These are phyloP conservation scores for Eurypyga helias DNA, from an alignment of 2,113 vertebrate genomes.

Conservation along the genomic window DNA sequence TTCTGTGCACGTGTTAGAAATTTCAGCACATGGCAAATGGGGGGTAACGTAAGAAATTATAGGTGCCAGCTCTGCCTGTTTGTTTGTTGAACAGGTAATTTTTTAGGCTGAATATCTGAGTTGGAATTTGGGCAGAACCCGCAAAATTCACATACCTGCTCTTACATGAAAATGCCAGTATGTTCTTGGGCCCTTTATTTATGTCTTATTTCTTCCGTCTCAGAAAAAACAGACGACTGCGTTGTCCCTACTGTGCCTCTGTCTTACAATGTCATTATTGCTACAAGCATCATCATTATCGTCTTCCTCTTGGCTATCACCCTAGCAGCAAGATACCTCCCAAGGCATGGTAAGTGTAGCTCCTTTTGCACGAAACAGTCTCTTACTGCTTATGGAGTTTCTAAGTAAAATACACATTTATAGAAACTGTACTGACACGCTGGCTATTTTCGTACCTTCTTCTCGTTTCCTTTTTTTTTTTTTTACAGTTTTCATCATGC, in stretches of 20 bases:
- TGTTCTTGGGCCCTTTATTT: background rate
- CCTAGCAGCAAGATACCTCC: slow-evolving; percentile 20
- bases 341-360: slow-evolving; percentile 37
- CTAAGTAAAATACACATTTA: background rate
- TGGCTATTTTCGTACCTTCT: background rate
- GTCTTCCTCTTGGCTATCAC: slow-evolving; percentile 23
- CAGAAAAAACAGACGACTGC: slow-evolving; percentile 2
- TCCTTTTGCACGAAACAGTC: background rate
- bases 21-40: background rate
- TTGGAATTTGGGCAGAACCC: background rate
- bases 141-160: background rate
- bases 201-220: slow-evolving; percentile 7
- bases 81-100: background rate
- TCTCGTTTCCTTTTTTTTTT: background rate
- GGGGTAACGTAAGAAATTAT: background rate
- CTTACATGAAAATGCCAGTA: background rate
- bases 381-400: background rate
- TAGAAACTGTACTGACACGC: background rate
- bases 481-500: background rate
- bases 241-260: background rate
- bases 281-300: slow-evolving; percentile 22
- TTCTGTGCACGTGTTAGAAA: background rate
- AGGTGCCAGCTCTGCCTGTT: background rate
- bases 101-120: background rate
- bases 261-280: slow-evolving; percentile 23